Conservation (phyloP, 2,888 invertebrate genomes). For the Chloroclysta siterata region DNA sequence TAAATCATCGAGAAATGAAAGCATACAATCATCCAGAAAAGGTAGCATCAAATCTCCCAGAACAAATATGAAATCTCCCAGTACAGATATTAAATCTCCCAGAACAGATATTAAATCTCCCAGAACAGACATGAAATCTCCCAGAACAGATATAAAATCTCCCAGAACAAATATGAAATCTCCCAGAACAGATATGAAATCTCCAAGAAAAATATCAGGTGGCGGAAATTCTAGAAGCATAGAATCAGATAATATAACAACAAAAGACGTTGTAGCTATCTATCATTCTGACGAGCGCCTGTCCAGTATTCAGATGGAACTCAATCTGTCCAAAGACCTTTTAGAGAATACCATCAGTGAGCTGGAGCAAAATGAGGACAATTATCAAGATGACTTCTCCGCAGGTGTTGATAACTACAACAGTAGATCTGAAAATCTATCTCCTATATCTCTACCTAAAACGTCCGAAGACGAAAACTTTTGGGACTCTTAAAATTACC, state of each 20-base stretch:
- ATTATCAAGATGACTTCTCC: slow-evolving; percentile 64
- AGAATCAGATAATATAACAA: slow-evolving; percentile 21
- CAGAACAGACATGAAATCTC: background rate
- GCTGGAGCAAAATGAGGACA: slow-evolving; percentile 46
- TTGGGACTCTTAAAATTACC: slow-evolving; percentile 63
- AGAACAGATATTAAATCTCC: background rate
- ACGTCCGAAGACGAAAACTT: slow-evolving; percentile 68
- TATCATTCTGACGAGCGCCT: slow-evolving; percentile 47
- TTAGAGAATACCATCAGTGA: slow-evolving; percentile 46
- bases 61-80: background rate
- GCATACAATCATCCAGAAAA: slow-evolving; percentile 2
- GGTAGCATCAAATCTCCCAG: background rate
- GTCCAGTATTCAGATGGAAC: slow-evolving; percentile 53
- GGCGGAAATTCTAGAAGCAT: slow-evolving; percentile 10
- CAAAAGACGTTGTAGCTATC: slow-evolving; percentile 55
- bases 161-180: background rate
- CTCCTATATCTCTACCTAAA: slow-evolving; percentile 64
- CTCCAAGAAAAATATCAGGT: background rate
- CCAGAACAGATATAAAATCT: background rate
- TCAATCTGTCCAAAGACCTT: slow-evolving; percentile 48
- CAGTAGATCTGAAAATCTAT: slow-evolving; percentile 56
- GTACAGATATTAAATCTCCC: slow-evolving; percentile 1
- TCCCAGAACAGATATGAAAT: background rate
- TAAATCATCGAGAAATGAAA: slow-evolving; percentile 8
- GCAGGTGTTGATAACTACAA: slow-evolving; percentile 69